Base-by-base conservation (phyloP, 2,113 vertebrate species). In the Bostrychus sinensis region DNA sequence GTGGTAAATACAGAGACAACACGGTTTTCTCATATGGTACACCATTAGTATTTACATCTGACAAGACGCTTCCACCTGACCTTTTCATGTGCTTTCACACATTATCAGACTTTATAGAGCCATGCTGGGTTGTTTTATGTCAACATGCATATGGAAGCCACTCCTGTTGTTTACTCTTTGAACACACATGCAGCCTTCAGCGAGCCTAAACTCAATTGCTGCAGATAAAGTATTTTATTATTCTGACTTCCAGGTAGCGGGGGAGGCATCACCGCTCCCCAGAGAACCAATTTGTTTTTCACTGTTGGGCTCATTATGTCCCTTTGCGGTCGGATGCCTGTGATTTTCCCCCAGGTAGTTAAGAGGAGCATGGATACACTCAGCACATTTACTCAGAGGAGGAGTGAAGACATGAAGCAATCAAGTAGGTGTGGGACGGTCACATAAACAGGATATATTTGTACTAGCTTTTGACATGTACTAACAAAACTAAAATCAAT, bases 271-370 rank as follows among this genome's bases (percentile, higher is more conserved):
- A 43, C 12, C 58, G 25, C 41, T 73, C 83, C 70, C 77, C 62
- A 8, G 48, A 43, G 71, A n/a, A 56, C 66, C 69, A 77, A 75
- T 83, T 82, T 80, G 65, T 77, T 77, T 51, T 72, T 50, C 58
- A 73, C 68, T 34, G 65, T 32, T 69, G 60, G 43, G 45, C 67
- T 72, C 62, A 48, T 57, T 83, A 59, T 75, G 72, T 71, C 61
- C 57, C 46, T 38, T 50, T 72, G 75, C 23, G 28, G 57, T 61
- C 7, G 12, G 73, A 74, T 64, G 60, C 28, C 54, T 62, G 69
- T 63, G 46, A 79, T 72, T 76, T 62, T 63, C 67, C 57, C 59
- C 10, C 55, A 53, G 70, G 62, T 53, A 56, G 63, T 57, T 14
- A 67, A 57, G 23, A 66, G 53, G 62, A 61, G 64, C 53, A 51